Evolutionary conservation across 2,113 vertebrate genomes (phyloP), one percentile per base, ranked within the genome.

Genomic region (Raphicerus campestris): DNA sequence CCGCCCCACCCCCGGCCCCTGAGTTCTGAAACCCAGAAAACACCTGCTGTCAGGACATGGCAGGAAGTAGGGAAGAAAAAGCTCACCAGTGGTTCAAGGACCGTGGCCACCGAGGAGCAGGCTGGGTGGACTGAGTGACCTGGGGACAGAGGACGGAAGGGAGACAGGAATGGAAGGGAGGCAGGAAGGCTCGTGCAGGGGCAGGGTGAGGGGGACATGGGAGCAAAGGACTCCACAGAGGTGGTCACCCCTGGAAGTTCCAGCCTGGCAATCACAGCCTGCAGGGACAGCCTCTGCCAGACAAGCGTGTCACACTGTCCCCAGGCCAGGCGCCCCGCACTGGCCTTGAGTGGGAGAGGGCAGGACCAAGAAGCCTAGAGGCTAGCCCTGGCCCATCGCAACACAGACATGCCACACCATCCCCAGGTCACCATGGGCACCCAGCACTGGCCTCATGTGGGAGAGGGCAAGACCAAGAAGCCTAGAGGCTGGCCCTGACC

Each of bases 1-100:
- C 42, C 0, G 0, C 66, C 66, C 66, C 2, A 70, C 10, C n/a
- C 66, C 5, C 0, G 0, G 19, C 5, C 17, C 58, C 32, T 53
- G 70, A 78, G 53, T 30, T 70, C 86, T 61, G 70, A 92, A 95
- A 66, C 47, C 81, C 47, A 77, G 42, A 35, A 83, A 39, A 89
- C 19, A 28, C 35, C 9, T 19, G 6, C 32, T 87, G 58, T 87
- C 51, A 75, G 91, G 42, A 24, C 19, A 73, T 0, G 2, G n/a
- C 66, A 73, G n/a, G 10, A 35, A 70, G n/a, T 17, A 35, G n/a
- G n/a, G 19, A 73, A 73, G n/a, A 70, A 39, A n/a, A 1, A 73
- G 66, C 13, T 47, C 30, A 77, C 2, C 26, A 58, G 22, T 39
- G 45, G 5, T 35, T 75, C 32, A 75, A 47, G 39, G 35, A 58